phyloP scores from a whole-genome alignment of 2,113 vertebrate genomes.

The Asarcornis scutulata region DNA sequence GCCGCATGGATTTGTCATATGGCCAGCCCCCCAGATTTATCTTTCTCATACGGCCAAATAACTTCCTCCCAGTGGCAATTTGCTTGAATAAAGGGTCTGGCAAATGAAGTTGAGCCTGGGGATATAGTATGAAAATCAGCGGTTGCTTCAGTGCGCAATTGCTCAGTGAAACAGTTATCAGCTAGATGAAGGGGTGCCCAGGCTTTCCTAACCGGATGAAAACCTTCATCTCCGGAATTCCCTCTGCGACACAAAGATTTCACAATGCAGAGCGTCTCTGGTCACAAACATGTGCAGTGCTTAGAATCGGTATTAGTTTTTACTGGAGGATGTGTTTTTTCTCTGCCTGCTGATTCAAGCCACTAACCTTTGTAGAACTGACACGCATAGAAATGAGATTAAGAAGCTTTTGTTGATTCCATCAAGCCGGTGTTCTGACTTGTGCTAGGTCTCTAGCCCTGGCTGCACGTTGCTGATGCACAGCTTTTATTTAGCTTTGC shows the following conservation, averaged over 20 bases:
- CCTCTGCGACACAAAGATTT: not conserved
- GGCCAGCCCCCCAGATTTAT: conserved; percentile 19
- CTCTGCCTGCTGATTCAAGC: accelerated
- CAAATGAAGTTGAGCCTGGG: not conserved
- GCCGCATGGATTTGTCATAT: not conserved
- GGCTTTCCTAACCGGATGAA: not conserved
- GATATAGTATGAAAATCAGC: not conserved
- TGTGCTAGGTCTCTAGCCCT: not conserved
- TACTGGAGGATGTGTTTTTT: not conserved
- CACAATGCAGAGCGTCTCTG: not conserved
- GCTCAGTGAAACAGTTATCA: not conserved
- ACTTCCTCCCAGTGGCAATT: conserved; percentile 45
- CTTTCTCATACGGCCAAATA: conserved; percentile 30
- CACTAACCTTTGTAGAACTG: accelerated
- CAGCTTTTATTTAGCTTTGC: not conserved
- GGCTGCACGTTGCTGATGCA: not conserved
- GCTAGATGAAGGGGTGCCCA: not conserved
- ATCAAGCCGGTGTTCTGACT: not conserved
- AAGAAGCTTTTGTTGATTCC: not conserved
- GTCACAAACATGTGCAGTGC: not conserved
- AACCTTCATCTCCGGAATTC: not conserved
- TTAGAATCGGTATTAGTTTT: not conserved
- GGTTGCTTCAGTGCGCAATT: conserved; percentile 30
- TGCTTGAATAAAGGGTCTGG: conserved; percentile 41
- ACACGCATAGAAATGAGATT: not conserved